phyloP scores from a whole-genome alignment of 2,888 invertebrate genomes.

The Troglohyphantes excavatus region DNA sequence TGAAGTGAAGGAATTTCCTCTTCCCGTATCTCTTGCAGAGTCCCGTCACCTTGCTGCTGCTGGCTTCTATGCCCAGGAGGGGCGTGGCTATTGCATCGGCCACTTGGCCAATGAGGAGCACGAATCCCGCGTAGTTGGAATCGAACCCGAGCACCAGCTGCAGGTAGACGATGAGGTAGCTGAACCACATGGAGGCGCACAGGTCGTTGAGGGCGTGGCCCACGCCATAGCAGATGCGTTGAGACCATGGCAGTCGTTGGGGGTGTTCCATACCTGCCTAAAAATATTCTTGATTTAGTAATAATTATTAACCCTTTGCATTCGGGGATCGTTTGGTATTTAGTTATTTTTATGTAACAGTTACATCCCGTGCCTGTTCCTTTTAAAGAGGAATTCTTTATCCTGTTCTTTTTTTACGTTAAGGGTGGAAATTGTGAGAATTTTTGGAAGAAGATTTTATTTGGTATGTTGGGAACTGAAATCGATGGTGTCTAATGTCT shows the following conservation, averaged over 20 bases:
- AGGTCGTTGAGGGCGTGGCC: slow-evolving; percentile 96
- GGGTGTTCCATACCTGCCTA: slow-evolving; percentile 25
- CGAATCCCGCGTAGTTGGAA: slow-evolving; percentile 84
- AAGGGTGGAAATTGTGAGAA: no score
- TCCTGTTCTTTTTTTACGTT: no score
- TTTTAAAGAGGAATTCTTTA: no score
- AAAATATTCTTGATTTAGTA: no score
- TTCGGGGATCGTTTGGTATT: no score
- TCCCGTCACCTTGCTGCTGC: slow-evolving; percentile 60
- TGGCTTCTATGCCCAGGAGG: slow-evolving; percentile 84
- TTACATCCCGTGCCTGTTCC: no score
- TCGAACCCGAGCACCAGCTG: slow-evolving; percentile 83
- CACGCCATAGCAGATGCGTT: slow-evolving; percentile 86
- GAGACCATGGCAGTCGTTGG: slow-evolving; percentile 60
- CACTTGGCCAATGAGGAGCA: slow-evolving; percentile 89
- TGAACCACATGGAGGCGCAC: slow-evolving; percentile 97
- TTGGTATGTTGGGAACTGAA: no score
- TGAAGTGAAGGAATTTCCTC: slow-evolving; percentile 76
- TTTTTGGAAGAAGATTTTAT: no score
- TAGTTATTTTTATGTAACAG: no score
- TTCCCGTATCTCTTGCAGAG: slow-evolving; percentile 70
- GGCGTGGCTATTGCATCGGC: slow-evolving; percentile 84
- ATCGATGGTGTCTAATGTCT: no score
- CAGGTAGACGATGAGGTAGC: slow-evolving; percentile 92
- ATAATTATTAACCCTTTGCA: no score